Evolutionary conservation across 2,797 vertebrate species (phyloP).

Genomic region (Onychomys torridus): DNA sequence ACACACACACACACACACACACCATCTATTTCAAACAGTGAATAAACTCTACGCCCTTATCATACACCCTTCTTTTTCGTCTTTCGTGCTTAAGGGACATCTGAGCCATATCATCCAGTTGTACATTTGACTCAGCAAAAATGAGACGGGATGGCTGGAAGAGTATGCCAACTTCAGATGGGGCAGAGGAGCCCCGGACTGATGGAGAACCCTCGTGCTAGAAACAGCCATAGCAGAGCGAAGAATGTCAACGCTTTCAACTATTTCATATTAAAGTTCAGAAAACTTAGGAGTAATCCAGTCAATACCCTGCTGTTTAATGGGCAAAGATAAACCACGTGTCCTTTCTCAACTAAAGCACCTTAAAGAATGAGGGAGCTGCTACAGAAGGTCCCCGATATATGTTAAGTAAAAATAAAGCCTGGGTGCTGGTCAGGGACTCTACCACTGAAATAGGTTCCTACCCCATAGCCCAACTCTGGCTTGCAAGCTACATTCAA

Average conservation of each 20-base stretch:
- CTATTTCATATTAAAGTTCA: background rate
- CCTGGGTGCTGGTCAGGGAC: background rate
- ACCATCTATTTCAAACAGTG: background rate
- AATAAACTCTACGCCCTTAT: background rate
- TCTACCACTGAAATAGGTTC: background rate
- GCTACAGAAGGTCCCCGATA: background rate
- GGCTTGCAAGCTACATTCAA: background rate
- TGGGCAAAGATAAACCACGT: background rate
- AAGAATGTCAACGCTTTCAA: background rate
- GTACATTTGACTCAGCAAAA: background rate
- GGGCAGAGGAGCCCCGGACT: background rate
- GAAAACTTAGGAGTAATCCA: background rate
- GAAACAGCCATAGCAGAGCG: background rate
- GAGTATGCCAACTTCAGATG: background rate
- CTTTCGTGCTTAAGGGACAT: background rate
- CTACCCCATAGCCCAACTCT: background rate
- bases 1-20: no score
- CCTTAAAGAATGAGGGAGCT: background rate
- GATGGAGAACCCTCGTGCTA: background rate
- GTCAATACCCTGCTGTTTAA: background rate
- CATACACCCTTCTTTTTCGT: background rate
- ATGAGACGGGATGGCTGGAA: background rate
- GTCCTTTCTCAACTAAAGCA: background rate
- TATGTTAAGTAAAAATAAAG: background rate
- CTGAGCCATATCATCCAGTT: background rate